These are phyloP conservation scores for Prionailurus viverrinus DNA, from an alignment of 2,113 vertebrate species.

Conservation along the genomic window DNA sequence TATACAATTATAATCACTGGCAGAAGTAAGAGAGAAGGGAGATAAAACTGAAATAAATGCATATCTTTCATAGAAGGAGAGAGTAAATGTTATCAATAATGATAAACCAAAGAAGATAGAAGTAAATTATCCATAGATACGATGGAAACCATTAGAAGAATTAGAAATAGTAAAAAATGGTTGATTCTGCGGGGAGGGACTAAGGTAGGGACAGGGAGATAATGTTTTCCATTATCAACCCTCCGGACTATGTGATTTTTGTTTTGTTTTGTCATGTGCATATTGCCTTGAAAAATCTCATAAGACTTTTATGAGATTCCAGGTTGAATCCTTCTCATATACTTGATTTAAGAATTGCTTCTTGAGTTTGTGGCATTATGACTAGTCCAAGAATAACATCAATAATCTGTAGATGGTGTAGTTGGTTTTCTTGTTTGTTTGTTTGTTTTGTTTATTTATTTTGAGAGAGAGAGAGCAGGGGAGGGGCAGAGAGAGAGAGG, in stretches of 20 bases:
- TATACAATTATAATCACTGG: constrained; percentile 29
- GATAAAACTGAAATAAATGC: not conserved
- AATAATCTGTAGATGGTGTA: not conserved
- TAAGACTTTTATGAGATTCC: not conserved
- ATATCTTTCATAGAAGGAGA: not conserved
- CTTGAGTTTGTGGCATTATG: not conserved
- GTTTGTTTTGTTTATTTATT: too few relatives aligned
- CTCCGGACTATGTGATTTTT: not conserved
- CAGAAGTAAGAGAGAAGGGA: not conserved
- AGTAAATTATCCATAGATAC: constrained; percentile 19
- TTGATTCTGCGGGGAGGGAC: not conserved
- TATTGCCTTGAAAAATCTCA: constrained; percentile 23
- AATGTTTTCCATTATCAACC: not conserved
- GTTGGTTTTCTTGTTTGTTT: not conserved
- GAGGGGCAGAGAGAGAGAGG: too few relatives aligned
- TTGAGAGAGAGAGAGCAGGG: too few relatives aligned
- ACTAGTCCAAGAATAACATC: not conserved
- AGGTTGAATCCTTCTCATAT: constrained; percentile 23
- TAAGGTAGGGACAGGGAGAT: not conserved
- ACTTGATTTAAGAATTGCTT: constrained; percentile 8
- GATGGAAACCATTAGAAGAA: not conserved
- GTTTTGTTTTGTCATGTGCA: not conserved
- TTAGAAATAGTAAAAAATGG: not conserved
- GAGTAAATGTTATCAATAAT: not conserved
- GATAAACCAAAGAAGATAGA: constrained; percentile 12